phyloP scores from a whole-genome alignment of 2,797 vertebrate species.

The Micrastur ruficollis region DNA sequence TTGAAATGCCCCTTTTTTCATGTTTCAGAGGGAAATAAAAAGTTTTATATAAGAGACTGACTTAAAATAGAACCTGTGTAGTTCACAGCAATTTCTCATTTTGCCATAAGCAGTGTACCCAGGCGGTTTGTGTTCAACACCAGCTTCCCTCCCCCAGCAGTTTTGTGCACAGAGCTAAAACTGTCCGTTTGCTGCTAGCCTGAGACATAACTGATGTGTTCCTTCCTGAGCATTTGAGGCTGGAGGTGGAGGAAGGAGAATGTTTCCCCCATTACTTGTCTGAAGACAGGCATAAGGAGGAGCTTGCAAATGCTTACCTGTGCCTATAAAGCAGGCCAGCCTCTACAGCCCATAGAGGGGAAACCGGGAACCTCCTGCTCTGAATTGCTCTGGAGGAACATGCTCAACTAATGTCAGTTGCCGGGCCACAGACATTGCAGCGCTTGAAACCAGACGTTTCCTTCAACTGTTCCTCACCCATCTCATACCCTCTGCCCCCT shows the following conservation, averaged over 20 bases:
- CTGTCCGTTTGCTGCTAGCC: not conserved
- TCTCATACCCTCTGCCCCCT: not conserved
- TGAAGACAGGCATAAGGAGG: not conserved
- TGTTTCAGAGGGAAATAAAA: not conserved
- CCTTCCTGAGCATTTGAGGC: not conserved
- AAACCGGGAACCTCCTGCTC: not conserved
- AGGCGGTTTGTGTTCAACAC: not conserved
- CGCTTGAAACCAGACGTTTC: not conserved
- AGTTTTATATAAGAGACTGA: not conserved
- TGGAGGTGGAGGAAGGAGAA: not conserved
- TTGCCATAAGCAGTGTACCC: not conserved
- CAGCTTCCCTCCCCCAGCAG: not conserved
- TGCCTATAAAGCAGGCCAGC: not conserved
- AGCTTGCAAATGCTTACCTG: not conserved
- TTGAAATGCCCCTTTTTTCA: not conserved
- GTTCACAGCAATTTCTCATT: slow-evolving; percentile 10
- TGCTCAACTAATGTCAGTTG: not conserved
- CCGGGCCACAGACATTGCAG: not conserved
- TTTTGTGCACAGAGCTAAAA: not conserved
- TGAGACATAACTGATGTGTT: not conserved
- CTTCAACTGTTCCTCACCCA: not conserved
- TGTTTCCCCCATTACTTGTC: fast-evolving
- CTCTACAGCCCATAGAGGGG: fast-evolving
- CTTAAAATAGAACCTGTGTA: not conserved
- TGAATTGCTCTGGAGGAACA: not conserved